A percentile compares a stretch with the other conserved stretches of the same genome.
phyloP scores from a whole-genome alignment of 2,888 invertebrate genomes.

The Netelia virgata region DNA sequence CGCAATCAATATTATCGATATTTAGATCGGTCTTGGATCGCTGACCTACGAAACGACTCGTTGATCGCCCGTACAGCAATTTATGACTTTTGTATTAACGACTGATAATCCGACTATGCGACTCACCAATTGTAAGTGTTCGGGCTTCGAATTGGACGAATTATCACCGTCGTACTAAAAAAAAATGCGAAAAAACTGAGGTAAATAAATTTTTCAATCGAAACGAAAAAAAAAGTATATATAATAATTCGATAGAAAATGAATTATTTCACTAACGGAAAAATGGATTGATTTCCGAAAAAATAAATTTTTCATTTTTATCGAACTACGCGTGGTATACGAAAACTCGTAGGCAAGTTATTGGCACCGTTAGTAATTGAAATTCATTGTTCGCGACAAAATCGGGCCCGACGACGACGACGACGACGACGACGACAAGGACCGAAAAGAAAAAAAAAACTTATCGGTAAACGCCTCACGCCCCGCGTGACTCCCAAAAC shows the following conservation, averaged over 20 bases:
- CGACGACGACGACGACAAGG: not conserved
- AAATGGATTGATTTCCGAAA: not conserved
- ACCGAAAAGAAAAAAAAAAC: slow-evolving; percentile 14
- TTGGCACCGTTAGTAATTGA: slow-evolving; percentile 6
- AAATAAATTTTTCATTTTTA: not conserved
- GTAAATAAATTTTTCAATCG: too few species aligned
- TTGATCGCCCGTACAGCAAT: not conserved
- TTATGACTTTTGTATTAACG: not conserved
- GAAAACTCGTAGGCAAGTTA: not conserved
- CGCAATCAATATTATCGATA: not conserved
- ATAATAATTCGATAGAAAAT: not conserved
- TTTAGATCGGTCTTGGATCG: not conserved
- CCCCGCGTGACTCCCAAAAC: slow-evolving; percentile 10
- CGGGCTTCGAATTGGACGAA: not conserved
- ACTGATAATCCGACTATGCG: not conserved
- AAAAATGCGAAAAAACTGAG: too few species aligned
- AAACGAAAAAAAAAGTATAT: too few species aligned
- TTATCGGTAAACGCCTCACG: slow-evolving; percentile 58
- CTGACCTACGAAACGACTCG: not conserved
- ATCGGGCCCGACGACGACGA: slow-evolving; percentile 26
- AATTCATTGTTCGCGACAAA: slow-evolving; percentile 50
- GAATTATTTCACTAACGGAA: not conserved
- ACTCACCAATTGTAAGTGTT: not conserved
- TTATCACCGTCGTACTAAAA: too few species aligned
- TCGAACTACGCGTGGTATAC: not conserved